Evolutionary conservation across 2,797 vertebrate species (phyloP).

Genomic region (Propithecus perrieri): DNA sequence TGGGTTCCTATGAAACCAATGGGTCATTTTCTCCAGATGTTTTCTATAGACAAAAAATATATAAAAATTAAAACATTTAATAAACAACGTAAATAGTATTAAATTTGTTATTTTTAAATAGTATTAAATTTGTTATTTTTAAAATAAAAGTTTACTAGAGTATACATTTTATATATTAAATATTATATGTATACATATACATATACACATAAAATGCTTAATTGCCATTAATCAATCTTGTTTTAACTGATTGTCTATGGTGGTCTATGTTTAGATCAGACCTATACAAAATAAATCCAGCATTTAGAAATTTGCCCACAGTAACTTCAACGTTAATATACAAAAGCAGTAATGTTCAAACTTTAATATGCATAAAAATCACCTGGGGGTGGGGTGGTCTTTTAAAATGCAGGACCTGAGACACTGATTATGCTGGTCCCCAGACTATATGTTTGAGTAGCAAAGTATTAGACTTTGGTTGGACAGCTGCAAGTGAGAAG

Average conservation of each 20-base stretch:
- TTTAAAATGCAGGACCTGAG: not conserved
- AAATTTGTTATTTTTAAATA: not conserved
- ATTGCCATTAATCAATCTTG: not conserved
- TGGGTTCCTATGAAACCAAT: constrained; percentile 99
- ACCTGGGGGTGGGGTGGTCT: not conserved
- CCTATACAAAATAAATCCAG: not conserved
- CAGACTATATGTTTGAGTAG: not conserved
- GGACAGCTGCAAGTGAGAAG: not conserved
- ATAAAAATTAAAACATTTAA: constrained; percentile 12
- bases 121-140: not conserved
- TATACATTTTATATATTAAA: not conserved
- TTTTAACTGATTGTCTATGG: not conserved
- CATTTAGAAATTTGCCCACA: not conserved
- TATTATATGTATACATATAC: not conserved
- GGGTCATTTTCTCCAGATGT: constrained; percentile 90
- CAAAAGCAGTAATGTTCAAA: not conserved
- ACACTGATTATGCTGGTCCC: not conserved
- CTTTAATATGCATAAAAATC: not conserved
- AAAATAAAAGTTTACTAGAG: not conserved
- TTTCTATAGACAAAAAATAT: not conserved
- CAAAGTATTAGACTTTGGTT: not conserved
- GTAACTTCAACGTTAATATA: not conserved
- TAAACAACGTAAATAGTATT: not conserved
- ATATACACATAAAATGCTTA: not conserved
- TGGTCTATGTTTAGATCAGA: not conserved